Evolutionary conservation across 2,888 invertebrate species (phyloP), one percentile per base, ranked within the genome.

Genomic region (Cloeon dipterum): DNA sequence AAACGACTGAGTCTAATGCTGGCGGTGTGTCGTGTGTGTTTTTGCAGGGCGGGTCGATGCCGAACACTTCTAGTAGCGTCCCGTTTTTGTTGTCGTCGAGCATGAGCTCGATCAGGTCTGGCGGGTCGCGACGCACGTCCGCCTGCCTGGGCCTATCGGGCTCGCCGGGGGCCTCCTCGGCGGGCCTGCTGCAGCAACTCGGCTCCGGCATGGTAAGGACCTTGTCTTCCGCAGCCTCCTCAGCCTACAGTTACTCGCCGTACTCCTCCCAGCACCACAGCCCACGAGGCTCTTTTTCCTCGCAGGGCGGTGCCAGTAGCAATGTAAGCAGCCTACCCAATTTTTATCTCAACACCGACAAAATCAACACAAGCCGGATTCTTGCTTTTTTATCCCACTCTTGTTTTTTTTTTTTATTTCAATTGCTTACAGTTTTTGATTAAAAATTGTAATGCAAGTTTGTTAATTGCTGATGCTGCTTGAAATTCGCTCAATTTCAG

Each of bases 201-300:
- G 82, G 85, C 69, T 74, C 77, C 61, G 85, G 83, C 69, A 77
- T 88, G 81, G 86, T 86, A 79, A 83, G 83, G 68, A 70, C 71
- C 53, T 54, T 55, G 49, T 66, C 68, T 59, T 65, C 68, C 54
- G 63, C 65, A 52, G 68, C 65, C 59, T 42, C 38, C 16, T 11
- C 29, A 29, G 29, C 29, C 29, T 29, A 29, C 29, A 14, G 29
- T 16, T 29, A 29, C 29, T 29, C 29, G 5, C 29, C 29, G 7
- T 29, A 29, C 29, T 29, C n/a, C 29, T 29, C 29, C n/a, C 13
- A 5, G n/a, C 29, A n/a, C 5, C 29, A n/a, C 5, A n/a, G 10
- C 29, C 7, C 10, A 16, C 7, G 29, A 5, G n/a, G 13, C 16
- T 29, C 29, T 5, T 29, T 14, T 16, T 8, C 7, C 29, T 23